A percentile compares a stretch with the other conserved stretches of the same genome.
phyloP scores from a whole-genome alignment of 2,113 vertebrate genomes.

The Dipodomys ordii region DNA sequence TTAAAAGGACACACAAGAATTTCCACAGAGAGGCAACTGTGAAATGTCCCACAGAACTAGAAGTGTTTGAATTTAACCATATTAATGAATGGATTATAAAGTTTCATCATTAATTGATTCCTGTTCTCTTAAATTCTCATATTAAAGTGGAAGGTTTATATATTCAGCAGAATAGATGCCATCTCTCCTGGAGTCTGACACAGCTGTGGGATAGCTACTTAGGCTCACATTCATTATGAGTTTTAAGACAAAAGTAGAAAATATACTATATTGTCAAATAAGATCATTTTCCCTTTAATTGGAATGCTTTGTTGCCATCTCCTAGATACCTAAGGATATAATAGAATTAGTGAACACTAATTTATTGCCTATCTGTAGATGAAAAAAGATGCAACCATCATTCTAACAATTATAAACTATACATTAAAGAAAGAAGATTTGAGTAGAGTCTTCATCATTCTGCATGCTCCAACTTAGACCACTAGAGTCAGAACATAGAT shows the following conservation, averaged over 20 bases:
- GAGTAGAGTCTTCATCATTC: neutral
- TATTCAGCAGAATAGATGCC: neutral
- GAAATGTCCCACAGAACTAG: neutral
- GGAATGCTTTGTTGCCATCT: neutral
- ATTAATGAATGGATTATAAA: neutral
- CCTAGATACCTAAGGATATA: neutral
- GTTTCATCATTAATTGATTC: neutral
- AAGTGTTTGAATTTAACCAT: neutral
- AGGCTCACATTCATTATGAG: neutral
- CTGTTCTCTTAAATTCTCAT: neutral
- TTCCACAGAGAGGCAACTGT: neutral
- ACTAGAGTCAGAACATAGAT: neutral
- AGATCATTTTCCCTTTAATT: neutral
- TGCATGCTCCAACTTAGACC: neutral
- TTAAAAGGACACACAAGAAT: neutral
- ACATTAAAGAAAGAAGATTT: neutral
- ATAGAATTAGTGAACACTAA: neutral
- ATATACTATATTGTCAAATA: neutral
- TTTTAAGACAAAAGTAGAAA: conserved; percentile 2
- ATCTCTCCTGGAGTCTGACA: neutral
- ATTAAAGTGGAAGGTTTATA: neutral
- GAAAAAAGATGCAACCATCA: neutral
- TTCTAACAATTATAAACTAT: neutral
- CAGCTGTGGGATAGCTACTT: neutral
- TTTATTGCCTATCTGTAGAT: neutral